These are phyloP conservation scores for Sylvilagus floridanus DNA, from an alignment of 2,797 vertebrate genomes.

Conservation along the genomic window DNA sequence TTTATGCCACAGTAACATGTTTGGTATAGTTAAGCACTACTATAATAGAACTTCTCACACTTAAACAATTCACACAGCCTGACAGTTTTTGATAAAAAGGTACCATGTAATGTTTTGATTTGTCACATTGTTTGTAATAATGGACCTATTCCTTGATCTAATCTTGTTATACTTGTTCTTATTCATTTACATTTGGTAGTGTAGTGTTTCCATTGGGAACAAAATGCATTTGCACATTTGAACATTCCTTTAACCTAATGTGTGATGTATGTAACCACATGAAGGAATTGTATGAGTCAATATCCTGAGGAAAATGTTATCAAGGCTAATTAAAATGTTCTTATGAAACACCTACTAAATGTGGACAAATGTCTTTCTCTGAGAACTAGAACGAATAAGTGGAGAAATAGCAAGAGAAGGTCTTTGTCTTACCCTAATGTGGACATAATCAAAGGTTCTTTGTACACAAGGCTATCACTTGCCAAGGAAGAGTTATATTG, in stretches of 20 bases:
- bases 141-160: background rate
- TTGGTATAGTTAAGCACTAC: background rate
- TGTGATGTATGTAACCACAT: background rate
- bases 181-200: background rate
- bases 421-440: background rate
- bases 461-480: background rate
- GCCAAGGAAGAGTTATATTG: background rate
- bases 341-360: background rate
- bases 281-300: background rate
- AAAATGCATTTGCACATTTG: constrained; percentile 2
- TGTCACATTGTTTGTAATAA: background rate
- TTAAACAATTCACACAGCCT: background rate
- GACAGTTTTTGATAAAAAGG: background rate
- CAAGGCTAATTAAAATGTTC: background rate
- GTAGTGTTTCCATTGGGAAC: background rate
- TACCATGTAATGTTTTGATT: background rate
- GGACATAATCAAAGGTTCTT: background rate
- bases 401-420: background rate
- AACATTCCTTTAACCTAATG: background rate
- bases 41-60: background rate
- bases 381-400: background rate
- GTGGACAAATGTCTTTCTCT: background rate
- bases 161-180: background rate
- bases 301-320: background rate
- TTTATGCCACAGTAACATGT: background rate